phyloP scores from a whole-genome alignment of 1,140 invertebrate species.

The Helicoverpa zea region DNA sequence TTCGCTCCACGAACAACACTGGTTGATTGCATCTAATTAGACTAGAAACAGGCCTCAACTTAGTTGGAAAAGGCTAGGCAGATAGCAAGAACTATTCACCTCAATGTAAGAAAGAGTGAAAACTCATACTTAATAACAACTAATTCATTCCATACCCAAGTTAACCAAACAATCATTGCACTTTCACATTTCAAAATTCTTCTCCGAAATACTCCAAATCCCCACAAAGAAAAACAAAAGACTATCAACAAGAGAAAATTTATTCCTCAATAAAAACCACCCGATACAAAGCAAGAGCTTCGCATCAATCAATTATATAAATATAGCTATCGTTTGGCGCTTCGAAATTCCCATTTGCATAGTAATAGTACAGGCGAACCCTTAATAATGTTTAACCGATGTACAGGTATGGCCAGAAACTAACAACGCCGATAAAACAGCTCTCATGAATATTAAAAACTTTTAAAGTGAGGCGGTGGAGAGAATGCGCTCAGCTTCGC shows the following conservation, averaged over 20 bases:
- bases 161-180: too few species aligned
- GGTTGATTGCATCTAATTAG: too few species aligned
- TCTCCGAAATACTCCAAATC: neutral
- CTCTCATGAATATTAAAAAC: constrained; percentile 63
- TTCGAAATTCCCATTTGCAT: constrained; percentile 58
- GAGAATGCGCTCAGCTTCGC: neutral
- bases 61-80: too few species aligned
- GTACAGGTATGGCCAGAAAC: constrained; percentile 41
- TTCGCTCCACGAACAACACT: too few species aligned
- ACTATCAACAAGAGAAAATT: constrained; percentile 1
- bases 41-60: too few species aligned
- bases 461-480: constrained; percentile 32
- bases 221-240: neutral
- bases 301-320: constrained; percentile 41
- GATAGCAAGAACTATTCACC: too few species aligned
- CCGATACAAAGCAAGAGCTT: constrained; percentile 8
- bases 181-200: too few species aligned
- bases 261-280: constrained; percentile 26
- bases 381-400: constrained; percentile 62
- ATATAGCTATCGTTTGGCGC: constrained; percentile 45
- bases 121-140: too few species aligned
- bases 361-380: constrained; percentile 56
- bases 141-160: too few species aligned
- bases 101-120: too few species aligned
- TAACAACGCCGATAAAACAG: constrained; percentile 54